Percentiles rank a stretch among this genome's conserved stretches.
phyloP scores from a whole-genome alignment of 1,140 invertebrate genomes.

The Leptinotarsa lineolata region DNA sequence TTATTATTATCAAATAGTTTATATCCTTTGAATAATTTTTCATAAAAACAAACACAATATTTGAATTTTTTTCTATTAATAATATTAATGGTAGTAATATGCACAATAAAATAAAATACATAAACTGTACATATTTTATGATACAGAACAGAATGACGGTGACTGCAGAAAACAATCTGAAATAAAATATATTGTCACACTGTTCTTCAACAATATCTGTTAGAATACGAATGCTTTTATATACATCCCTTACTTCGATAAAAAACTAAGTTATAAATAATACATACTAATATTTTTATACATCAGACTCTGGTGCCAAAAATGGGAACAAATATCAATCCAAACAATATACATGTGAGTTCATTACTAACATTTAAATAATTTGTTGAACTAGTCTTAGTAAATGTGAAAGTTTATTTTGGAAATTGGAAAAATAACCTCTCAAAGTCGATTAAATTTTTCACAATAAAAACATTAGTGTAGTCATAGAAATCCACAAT shows the following conservation, averaged over 20 bases:
- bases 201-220: slow-evolving; percentile 33
- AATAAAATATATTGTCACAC: slow-evolving; percentile 38
- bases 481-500: too few species aligned
- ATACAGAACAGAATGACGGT: slow-evolving; percentile 44
- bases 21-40: too few species aligned
- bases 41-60: neutral
- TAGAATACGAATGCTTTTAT: slow-evolving; percentile 31
- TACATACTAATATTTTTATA: slow-evolving; percentile 36
- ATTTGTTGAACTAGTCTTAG: too few species aligned
- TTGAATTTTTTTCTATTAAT: slow-evolving; percentile 22
- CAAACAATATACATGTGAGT: neutral
- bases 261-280: slow-evolving; percentile 28
- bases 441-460: too few species aligned
- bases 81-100: slow-evolving; percentile 42
- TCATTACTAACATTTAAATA: too few species aligned
- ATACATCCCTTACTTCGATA: slow-evolving; percentile 28
- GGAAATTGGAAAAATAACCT: too few species aligned
- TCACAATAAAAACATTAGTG: too few species aligned
- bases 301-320: slow-evolving; percentile 35
- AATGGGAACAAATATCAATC: slow-evolving; percentile 6
- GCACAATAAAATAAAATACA: slow-evolving; percentile 52
- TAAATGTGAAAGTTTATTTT: too few species aligned
- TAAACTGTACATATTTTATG: slow-evolving; percentile 47
- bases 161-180: slow-evolving; percentile 32
- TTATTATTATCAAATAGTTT: too few species aligned